Evolutionary conservation across 2,113 vertebrate species (phyloP).

Genomic region (Muntiacus reevesi): DNA sequence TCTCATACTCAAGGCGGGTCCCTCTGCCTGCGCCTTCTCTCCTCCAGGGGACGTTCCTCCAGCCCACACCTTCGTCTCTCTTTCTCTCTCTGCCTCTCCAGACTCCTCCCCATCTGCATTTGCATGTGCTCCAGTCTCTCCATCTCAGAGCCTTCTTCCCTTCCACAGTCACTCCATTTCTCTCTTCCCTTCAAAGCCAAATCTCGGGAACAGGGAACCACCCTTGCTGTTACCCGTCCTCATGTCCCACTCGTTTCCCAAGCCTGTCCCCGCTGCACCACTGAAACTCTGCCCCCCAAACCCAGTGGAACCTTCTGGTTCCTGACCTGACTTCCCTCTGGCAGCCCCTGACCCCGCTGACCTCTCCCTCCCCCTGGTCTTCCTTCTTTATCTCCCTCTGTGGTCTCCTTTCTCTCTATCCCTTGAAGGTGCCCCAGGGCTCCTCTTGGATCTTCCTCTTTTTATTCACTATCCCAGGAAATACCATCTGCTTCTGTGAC

Average conservation of each 20-base stretch:
- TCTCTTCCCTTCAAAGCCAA: neutral
- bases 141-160: neutral
- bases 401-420: neutral
- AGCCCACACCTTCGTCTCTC: neutral
- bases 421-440: neutral
- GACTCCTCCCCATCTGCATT: neutral
- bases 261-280: accelerated
- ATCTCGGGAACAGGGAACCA: neutral
- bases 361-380: neutral
- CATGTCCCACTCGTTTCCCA: neutral
- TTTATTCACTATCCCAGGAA: neutral
- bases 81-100: neutral
- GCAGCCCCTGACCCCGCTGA: no score
- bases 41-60: neutral
- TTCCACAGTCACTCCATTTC: accelerated
- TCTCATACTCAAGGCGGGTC: neutral
- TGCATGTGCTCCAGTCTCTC: neutral
- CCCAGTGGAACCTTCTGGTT: accelerated
- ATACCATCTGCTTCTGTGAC: neutral
- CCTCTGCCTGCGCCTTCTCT: neutral
- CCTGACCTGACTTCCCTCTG: neutral
- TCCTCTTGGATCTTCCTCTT: neutral
- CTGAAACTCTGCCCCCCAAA: neutral
- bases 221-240: accelerated
- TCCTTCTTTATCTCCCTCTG: no score